Base-by-base conservation (phyloP, 2,797 vertebrate genomes). In the Mormyrus hasselquistii region DNA sequence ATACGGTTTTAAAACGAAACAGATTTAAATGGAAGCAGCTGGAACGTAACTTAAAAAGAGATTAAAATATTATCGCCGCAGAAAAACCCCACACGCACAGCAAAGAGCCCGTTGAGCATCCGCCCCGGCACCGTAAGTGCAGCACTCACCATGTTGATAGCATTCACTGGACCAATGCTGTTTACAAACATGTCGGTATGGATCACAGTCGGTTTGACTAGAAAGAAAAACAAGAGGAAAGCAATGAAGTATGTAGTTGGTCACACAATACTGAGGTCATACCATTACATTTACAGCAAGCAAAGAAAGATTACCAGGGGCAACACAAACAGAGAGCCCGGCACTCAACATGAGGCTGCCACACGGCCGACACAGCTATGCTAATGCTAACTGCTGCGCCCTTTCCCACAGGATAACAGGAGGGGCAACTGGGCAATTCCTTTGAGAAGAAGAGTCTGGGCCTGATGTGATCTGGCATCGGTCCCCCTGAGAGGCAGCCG, bases 111-210 rank as follows among this genome's bases (percentile, higher is more conserved):
- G 3, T 34, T 0, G 16, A 79, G 73, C 34, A 1, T 2, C 2
- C 0, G 2, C 1, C 5, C 73, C 44, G 1, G 22, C 47, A 38
- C 29, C 10, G 0, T 86, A 41, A 87, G 50, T 4, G 47, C 25
- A n/a, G 29, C 69, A 96, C 98, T 95, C 95, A 99, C 99, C 99
- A 99, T 99, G 92, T 99, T 99, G 94, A 99, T 99, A 90, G 99
- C 99, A 86, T 99, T 99, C 90, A 99, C 99, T 69, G 99, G 99
- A 2, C 99, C 99, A 79, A 99, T 99, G 93, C 99, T 99, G 93
- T 99, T 99, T 91, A 99, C 98, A 76, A 99, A 99, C 98, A 99
- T 99, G 94, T 99, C 99, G 86, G 99, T 99, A 91, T 98, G 97
- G 94, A 99, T 99, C 94, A 99, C 96, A 52, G 98, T 99, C 0